Base-by-base conservation (phyloP, 2,797 vertebrate species). In the Paguma larvata region DNA sequence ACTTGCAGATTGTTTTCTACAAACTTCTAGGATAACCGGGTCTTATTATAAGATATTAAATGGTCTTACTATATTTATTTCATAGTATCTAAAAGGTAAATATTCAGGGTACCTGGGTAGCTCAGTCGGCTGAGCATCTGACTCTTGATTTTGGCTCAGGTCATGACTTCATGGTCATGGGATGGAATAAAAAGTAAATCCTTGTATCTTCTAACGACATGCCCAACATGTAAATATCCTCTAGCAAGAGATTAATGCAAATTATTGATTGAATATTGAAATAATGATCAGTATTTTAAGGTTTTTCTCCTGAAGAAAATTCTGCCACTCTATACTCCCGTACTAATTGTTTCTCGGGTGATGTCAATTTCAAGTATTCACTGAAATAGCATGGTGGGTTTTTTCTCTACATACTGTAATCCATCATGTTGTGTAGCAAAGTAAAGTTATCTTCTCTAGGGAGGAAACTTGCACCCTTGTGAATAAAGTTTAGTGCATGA, bases 251-350 rank as follows among this genome's bases (percentile, higher is more conserved):
- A 68, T 72, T 67, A 62, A 86, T 53, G 0, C 2, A 93, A 91
- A 91, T 19, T 84, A 93, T 63, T 83, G 16, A 75, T 46, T 90
- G 10, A 94, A 32, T 80, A 16, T 68, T 92, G 13, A 84, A 94
- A 46, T 51, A 79, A 51, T 6, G 51, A 27, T 38, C 62, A 30
- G 7, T 62, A 85, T 70, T 85, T 80, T 62, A 77, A 86, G 53
- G 5, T 21, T 89, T 73, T 75, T 72, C 15, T 78, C 44, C 51
- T 88, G 2, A 44, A 41, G n/a, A 85, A 93, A 93, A 63, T 63
- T 73, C 38, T 92, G 25, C 15, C 11, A 41, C 21, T 79, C 41
- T 88, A 68, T 51, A 65, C 8, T 41, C 1, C 3, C 44, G 83
- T 0, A 27, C 7, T 9, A 78, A 38, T 38, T 77, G 1, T 23